Conservation (phyloP, 2,797 vertebrate species). For the Sebastes goodei region DNA sequence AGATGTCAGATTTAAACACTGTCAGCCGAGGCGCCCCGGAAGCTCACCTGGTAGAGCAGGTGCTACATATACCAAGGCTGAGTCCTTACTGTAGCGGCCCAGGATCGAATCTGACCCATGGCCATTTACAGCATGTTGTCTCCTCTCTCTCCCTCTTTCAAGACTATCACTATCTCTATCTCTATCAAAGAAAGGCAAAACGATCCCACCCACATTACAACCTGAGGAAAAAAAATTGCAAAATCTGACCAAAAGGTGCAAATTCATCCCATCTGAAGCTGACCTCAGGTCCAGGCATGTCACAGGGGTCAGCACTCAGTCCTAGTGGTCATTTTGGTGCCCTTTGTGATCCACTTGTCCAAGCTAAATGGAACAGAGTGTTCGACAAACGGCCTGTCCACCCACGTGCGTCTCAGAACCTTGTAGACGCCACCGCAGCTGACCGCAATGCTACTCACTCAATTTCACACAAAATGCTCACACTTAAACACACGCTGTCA, state of each 20-base stretch:
- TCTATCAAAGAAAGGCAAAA: too few relatives aligned
- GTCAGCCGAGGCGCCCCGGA: too few relatives aligned
- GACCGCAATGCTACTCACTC: slow-evolving; percentile 29
- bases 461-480: slow-evolving; percentile 23
- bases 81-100: accelerated
- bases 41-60: too few relatives aligned
- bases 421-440: slow-evolving; percentile 18
- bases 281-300: background rate
- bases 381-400: slow-evolving; percentile 75
- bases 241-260: background rate
- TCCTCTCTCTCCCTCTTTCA: accelerated
- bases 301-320: slow-evolving; percentile 4
- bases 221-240: background rate
- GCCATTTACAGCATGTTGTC: too few relatives aligned
- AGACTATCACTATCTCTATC: too few relatives aligned
- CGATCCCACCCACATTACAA: background rate
- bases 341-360: slow-evolving; percentile 55
- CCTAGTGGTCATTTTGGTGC: slow-evolving; percentile 12
- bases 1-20: too few relatives aligned
- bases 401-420: slow-evolving; percentile 64
- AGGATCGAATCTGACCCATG: too few relatives aligned
- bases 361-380: slow-evolving; percentile 69
- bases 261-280: background rate
- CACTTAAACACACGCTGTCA: slow-evolving; percentile 31
- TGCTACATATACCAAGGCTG: too few relatives aligned